Conservation (phyloP, 2,888 invertebrate species). For the Euplagia quadripunctaria region DNA sequence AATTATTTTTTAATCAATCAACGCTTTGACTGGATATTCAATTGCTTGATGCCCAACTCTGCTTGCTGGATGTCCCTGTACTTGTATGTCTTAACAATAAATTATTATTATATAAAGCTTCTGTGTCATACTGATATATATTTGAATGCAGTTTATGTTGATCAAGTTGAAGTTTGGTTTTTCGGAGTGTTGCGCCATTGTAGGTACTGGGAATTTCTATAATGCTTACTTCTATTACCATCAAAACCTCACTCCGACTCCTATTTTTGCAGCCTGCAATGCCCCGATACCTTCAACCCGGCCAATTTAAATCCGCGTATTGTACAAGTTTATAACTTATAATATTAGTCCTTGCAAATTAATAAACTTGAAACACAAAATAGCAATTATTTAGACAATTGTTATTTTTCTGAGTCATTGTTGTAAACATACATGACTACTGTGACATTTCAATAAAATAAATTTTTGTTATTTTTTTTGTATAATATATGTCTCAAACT, state of each 20-base stretch:
- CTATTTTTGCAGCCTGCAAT: neutral
- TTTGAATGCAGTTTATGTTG: too few relatives aligned
- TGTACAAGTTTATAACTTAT: neutral
- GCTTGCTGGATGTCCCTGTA: neutral
- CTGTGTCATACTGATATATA: neutral
- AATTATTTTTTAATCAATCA: too few relatives aligned
- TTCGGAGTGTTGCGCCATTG: too few relatives aligned
- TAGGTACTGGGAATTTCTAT: too few relatives aligned
- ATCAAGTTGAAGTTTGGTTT: too few relatives aligned
- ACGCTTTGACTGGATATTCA: too few relatives aligned
- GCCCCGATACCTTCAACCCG: neutral
- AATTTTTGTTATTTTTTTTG: neutral
- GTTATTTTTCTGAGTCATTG: conserved; percentile 35
- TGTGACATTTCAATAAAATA: neutral
- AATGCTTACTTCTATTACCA: too few relatives aligned
- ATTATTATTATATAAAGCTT: neutral
- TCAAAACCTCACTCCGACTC: too few relatives aligned
- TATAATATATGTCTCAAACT: neutral
- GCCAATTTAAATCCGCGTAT: neutral
- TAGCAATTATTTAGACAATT: conserved; percentile 36
- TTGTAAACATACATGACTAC: conserved; percentile 8
- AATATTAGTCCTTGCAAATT: conserved; percentile 1
- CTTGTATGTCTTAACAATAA: neutral
- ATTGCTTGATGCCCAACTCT: too few relatives aligned
- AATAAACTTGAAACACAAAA: conserved; percentile 2